Evolutionary conservation across 1,140 invertebrate species (phyloP).

Genomic region (Drosophila setifemur): DNA sequence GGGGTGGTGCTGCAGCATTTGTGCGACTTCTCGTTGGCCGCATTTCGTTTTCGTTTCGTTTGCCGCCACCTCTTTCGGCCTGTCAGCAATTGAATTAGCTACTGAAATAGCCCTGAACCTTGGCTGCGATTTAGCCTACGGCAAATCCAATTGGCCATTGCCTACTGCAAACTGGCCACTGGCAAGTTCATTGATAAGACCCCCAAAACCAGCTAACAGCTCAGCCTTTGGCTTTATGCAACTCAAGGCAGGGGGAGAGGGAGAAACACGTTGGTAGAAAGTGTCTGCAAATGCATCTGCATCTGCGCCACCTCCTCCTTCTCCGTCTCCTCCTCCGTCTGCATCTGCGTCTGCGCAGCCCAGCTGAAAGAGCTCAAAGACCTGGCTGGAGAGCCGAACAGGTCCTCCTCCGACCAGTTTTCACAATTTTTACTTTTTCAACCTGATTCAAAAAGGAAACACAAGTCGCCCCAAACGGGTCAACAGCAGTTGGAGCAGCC

Average conservation of each 20-base stretch:
- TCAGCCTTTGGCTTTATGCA: constrained; percentile 65
- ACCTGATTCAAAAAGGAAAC: constrained; percentile 73
- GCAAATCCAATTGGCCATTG: constrained; percentile 35
- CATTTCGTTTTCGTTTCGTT: constrained; percentile 37
- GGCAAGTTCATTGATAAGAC: constrained; percentile 75
- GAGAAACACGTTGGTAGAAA: constrained; percentile 59
- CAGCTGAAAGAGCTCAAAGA: constrained; percentile 28
- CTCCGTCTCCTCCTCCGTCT: too few species aligned
- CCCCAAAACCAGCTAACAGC: constrained; percentile 42
- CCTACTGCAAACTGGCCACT: constrained; percentile 33
- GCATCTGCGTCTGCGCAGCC: background rate
- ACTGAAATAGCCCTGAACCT: constrained; percentile 70
- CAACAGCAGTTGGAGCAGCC: constrained; percentile 31
- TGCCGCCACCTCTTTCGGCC: constrained; percentile 19
- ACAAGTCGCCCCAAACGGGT: constrained; percentile 46
- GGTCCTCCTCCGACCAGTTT: constrained; percentile 68
- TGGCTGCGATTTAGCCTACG: constrained; percentile 43
- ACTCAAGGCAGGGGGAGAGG: constrained; percentile 16
- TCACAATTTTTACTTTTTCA: constrained; percentile 64
- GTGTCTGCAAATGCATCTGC: constrained; percentile 34
- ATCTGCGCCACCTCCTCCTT: too few species aligned
- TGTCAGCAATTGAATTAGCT: constrained; percentile 58
- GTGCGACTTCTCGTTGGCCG: constrained; percentile 71
- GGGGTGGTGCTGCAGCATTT: constrained; percentile 47
- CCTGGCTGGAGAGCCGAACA: constrained; percentile 14